phyloP scores from a whole-genome alignment of 53 echinoderm and acorn worm genomes.

The Mesocentrotus franciscanus region DNA sequence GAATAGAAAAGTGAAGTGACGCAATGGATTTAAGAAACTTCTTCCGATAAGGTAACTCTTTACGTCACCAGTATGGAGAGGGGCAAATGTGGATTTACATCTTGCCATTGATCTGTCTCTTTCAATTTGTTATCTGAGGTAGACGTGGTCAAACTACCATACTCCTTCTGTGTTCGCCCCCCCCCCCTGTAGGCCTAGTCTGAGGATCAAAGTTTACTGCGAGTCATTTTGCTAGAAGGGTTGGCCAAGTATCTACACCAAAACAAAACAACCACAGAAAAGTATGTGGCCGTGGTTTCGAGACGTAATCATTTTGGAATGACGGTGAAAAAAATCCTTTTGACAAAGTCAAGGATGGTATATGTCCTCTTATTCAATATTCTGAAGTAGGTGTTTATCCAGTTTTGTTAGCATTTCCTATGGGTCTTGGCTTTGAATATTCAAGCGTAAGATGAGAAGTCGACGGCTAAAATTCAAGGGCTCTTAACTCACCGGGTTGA shows the following conservation, averaged over 20 bases:
- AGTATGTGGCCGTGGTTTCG: not conserved
- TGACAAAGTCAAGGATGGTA: conserved; percentile 13
- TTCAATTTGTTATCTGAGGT: too few relatives aligned
- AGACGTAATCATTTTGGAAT: not conserved
- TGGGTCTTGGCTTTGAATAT: conserved; percentile 42
- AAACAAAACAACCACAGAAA: not conserved
- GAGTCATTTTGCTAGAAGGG: not conserved
- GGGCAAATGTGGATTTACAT: too few relatives aligned
- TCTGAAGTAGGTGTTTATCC: conserved; percentile 51
- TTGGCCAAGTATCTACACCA: not conserved
- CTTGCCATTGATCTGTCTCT: too few relatives aligned
- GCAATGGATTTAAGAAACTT: too few relatives aligned
- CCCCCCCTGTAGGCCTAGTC: too few relatives aligned
- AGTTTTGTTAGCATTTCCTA: conserved; percentile 51
- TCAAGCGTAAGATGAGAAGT: conserved; percentile 36
- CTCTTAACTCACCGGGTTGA: conserved; percentile 4
- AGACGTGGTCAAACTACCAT: not conserved
- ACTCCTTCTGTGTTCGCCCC: not conserved
- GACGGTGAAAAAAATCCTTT: not conserved
- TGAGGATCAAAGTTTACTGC: not conserved
- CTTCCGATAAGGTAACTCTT: too few relatives aligned
- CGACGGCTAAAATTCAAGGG: conserved; percentile 41
- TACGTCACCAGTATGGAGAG: too few relatives aligned
- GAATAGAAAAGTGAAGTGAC: too few relatives aligned
- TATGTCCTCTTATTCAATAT: conserved; percentile 23